Evolutionary conservation across 2,888 invertebrate genomes (phyloP).

Genomic region (Lamellibrachia satsuma): DNA sequence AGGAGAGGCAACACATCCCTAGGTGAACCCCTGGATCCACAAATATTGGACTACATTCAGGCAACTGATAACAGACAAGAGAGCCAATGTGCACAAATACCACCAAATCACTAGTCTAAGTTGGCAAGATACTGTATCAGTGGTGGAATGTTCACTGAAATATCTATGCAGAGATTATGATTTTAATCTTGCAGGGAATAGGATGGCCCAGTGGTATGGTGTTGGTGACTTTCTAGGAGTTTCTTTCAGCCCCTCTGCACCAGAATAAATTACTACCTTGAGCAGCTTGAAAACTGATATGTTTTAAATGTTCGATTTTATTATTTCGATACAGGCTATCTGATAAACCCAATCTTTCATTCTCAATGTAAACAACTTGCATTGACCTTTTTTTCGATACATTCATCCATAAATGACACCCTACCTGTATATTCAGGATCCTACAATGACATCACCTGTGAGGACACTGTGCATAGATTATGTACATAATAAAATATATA

Average conservation of each 20-base stretch:
- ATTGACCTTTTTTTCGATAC: too few species aligned
- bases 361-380: neutral
- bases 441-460: neutral
- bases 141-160: neutral
- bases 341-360: too few species aligned
- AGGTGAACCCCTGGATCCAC: neutral
- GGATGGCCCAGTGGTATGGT: neutral
- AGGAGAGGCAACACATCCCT: neutral
- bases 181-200: neutral
- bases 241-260: neutral
- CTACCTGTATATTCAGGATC: neutral
- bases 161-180: neutral
- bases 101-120: neutral
- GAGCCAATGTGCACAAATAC: neutral
- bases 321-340: too few species aligned
- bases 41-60: neutral
- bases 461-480: neutral
- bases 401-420: neutral
- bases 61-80: neutral
- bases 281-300: too few species aligned
- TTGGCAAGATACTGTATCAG: neutral
- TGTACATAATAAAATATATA: neutral
- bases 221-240: neutral
- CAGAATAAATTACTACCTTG: neutral
- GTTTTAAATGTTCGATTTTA: too few species aligned